phyloP scores from a whole-genome alignment of 2,888 invertebrate genomes.

The Cheilosia vernalis region DNA sequence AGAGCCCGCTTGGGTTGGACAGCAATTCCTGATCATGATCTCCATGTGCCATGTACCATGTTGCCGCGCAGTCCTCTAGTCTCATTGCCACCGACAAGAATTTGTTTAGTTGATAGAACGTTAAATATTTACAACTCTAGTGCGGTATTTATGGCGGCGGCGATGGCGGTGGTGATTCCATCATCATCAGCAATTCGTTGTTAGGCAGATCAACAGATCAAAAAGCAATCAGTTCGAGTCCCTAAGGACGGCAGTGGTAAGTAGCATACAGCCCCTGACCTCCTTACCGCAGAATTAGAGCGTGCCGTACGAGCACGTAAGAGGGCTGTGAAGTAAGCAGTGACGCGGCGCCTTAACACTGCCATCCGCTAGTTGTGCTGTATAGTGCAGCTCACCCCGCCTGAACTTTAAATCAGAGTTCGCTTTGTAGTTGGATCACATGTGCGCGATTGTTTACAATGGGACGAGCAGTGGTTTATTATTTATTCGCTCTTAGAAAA shows the following conservation, averaged over 20 bases:
- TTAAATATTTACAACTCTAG: slow-evolving; percentile 74
- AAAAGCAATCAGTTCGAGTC: slow-evolving; percentile 49
- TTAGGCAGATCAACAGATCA: slow-evolving; percentile 66
- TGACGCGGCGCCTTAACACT: slow-evolving; percentile 51
- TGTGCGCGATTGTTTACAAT: slow-evolving; percentile 66
- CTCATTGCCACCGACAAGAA: slow-evolving; percentile 66
- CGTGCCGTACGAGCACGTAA: slow-evolving; percentile 4
- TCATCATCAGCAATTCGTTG: slow-evolving; percentile 26
- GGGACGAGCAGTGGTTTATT: slow-evolving; percentile 65
- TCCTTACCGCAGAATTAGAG: slow-evolving; percentile 51
- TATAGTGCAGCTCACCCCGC: background rate
- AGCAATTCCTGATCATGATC: slow-evolving; percentile 49
- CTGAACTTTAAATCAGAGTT: slow-evolving; percentile 57
- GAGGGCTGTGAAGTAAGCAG: slow-evolving; percentile 13
- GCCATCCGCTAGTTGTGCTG: too few species aligned
- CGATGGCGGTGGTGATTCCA: slow-evolving; percentile 42
- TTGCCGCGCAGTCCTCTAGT: slow-evolving; percentile 45
- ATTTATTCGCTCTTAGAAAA: slow-evolving; percentile 71
- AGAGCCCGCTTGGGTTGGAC: background rate
- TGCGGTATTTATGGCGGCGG: slow-evolving; percentile 73
- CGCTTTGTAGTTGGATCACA: slow-evolving; percentile 64
- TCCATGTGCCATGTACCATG: background rate
- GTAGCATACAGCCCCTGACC: slow-evolving; percentile 68
- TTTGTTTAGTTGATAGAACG: slow-evolving; percentile 72
- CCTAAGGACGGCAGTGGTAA: slow-evolving; percentile 41